phyloP scores from a whole-genome alignment of 2,113 vertebrate genomes.

The Gadus macrocephalus region DNA sequence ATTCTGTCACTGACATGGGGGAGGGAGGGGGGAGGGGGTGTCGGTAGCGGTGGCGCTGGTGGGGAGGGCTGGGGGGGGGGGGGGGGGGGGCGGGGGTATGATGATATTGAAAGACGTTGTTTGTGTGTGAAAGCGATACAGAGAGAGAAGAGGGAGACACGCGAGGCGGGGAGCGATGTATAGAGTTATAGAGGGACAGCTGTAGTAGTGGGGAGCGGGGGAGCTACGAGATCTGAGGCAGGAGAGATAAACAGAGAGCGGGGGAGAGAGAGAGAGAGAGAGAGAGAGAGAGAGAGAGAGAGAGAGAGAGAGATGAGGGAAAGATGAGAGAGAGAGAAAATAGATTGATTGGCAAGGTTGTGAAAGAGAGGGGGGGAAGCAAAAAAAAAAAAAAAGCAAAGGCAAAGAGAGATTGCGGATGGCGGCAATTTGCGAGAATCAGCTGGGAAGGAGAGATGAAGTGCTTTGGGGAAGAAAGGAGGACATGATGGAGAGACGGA shows the following conservation, averaged over 20 bases:
- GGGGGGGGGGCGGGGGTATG: not conserved
- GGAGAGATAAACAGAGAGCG: slow-evolving; percentile 13
- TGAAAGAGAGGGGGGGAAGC: no score
- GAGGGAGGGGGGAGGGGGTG: slow-evolving; percentile 17
- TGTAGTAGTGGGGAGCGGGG: no score
- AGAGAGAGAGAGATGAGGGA: slow-evolving; percentile 10
- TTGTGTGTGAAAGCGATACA: slow-evolving; percentile 8
- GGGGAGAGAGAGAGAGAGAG: slow-evolving; percentile 23
- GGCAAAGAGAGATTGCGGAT: not conserved
- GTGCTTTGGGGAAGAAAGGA: slow-evolving; percentile 10
- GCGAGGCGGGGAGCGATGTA: slow-evolving; percentile 21
- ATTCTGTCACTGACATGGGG: slow-evolving; percentile 49
- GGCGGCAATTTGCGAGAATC: slow-evolving; percentile 7
- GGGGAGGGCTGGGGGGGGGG: not conserved
- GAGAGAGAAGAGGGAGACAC: not conserved
- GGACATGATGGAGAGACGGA: not conserved
- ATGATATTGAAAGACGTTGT: not conserved
- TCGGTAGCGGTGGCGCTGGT: not conserved
- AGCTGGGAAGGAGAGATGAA: slow-evolving; percentile 7
- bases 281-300: slow-evolving; percentile 19
- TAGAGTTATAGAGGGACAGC: no score
- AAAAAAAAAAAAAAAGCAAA: not conserved
- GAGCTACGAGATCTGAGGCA: no score
- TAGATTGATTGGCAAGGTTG: not conserved
- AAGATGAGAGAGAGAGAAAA: not conserved